These are phyloP conservation scores for Apogon talboti DNA, from an alignment of 2,797 vertebrate species.

Conservation along the genomic window DNA sequence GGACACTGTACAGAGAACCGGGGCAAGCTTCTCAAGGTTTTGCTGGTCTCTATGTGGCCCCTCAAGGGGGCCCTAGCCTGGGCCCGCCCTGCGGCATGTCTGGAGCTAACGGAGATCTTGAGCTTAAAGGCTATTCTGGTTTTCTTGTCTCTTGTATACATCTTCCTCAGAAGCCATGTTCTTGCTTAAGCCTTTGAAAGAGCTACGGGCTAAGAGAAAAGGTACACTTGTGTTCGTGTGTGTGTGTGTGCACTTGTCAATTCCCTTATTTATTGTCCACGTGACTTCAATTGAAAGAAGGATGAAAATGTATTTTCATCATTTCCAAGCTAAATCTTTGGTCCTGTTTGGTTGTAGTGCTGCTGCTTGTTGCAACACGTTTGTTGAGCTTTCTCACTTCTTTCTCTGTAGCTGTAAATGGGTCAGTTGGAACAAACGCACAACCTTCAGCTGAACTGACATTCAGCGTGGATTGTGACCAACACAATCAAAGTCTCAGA, in stretches of 20 bases:
- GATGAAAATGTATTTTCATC: constrained; percentile 8
- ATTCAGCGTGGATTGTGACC: constrained; percentile 44
- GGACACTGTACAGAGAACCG: constrained; percentile 29
- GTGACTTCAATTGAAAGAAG: constrained; percentile 24
- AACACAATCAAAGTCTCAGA: constrained; percentile 26
- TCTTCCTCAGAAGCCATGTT: constrained; percentile 82
- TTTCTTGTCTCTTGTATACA: constrained; percentile 70
- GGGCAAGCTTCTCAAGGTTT: constrained; percentile 32
- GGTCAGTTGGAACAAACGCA: constrained; percentile 68
- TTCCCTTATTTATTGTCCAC: constrained; percentile 30
- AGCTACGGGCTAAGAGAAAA: constrained; percentile 84
- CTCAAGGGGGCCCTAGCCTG: constrained; percentile 6
- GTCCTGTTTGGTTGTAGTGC: constrained; percentile 41
- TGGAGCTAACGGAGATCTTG: constrained; percentile 45
- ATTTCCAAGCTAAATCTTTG: constrained; percentile 19
- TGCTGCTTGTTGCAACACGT: constrained; percentile 39
- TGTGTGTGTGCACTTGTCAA: constrained; percentile 18
- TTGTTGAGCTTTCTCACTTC: constrained; percentile 38
- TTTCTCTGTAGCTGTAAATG: constrained; percentile 60
- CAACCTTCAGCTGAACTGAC: constrained; percentile 64
- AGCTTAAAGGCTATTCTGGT: constrained; percentile 62
- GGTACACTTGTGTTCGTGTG: constrained; percentile 71
- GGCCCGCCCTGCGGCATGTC: constrained; percentile 42
- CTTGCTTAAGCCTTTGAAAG: constrained; percentile 83
- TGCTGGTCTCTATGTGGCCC: constrained; percentile 46